phyloP scores from a whole-genome alignment of 2,113 vertebrate species.

The Phylloscopus whistleri region DNA sequence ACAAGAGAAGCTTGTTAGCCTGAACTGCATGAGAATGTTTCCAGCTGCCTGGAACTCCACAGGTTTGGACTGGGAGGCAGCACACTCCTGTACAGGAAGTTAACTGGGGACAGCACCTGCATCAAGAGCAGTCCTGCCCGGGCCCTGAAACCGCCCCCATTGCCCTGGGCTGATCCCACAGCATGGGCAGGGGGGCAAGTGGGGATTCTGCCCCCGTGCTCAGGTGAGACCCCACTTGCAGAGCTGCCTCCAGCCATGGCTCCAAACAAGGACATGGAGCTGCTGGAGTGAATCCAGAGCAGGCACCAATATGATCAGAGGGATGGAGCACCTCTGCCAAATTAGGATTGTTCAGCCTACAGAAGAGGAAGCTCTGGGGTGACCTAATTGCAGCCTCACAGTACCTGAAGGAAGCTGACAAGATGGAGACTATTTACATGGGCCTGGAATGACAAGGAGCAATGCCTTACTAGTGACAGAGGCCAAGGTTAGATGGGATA shows the following conservation, averaged over 20 bases:
- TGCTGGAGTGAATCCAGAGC: rapidly evolving
- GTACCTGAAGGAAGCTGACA: not conserved
- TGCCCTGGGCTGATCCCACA: not conserved
- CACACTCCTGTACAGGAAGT: rapidly evolving
- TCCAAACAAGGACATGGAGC: not conserved
- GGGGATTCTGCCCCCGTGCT: not conserved
- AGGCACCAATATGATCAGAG: no score
- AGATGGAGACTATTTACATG: not conserved
- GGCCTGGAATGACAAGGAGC: not conserved
- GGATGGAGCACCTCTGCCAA: not conserved
- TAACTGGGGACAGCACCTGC: not conserved
- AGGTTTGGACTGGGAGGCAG: not conserved
- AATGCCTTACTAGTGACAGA: not conserved
- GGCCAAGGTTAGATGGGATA: not conserved
- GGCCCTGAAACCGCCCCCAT: rapidly evolving
- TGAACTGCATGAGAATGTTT: rapidly evolving
- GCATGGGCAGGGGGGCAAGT: rapidly evolving
- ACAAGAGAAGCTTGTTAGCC: no score
- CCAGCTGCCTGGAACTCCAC: no score
- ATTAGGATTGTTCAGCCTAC: not conserved
- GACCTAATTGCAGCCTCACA: rapidly evolving
- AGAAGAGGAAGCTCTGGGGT: not conserved
- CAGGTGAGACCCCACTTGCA: not conserved
- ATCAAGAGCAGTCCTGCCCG: not conserved
- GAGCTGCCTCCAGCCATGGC: not conserved